These are phyloP conservation scores for Drosophila athabasca DNA, from an alignment of 1,140 invertebrate species.

Conservation along the genomic window DNA sequence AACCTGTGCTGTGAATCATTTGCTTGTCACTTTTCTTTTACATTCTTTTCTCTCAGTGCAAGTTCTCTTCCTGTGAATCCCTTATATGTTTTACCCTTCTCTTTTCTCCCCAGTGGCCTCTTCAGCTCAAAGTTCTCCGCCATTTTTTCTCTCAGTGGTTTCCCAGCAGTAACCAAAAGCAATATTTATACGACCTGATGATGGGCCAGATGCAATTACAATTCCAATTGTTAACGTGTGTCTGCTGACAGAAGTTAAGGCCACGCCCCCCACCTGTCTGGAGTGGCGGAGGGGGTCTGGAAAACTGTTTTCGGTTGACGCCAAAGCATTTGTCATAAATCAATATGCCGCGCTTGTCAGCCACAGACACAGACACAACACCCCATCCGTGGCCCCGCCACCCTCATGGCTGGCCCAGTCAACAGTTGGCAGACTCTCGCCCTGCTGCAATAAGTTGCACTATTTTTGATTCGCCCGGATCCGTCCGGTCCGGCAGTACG, in stretches of 20 bases:
- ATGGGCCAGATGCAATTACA: conserved; percentile 49
- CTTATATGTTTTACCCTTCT: no score
- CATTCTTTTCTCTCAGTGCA: conserved; percentile 27
- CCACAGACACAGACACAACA: neutral
- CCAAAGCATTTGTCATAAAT: conserved; percentile 51
- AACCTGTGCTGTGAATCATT: neutral
- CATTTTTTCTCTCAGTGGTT: no score
- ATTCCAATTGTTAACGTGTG: conserved; percentile 44
- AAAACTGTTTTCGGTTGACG: conserved; percentile 15
- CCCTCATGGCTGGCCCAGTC: neutral
- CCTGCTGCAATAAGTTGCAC: conserved; percentile 42
- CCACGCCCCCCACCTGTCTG: neutral
- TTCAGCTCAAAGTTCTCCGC: no score
- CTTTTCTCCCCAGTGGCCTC: no score
- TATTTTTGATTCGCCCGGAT: conserved; percentile 58
- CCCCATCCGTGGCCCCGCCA: neutral
- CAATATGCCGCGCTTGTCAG: conserved; percentile 31
- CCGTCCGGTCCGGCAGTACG: no score
- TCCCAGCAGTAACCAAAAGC: no score
- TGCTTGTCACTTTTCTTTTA: no score
- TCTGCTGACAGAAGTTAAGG: conserved; percentile 44
- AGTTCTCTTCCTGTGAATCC: neutral
- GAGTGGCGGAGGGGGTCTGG: conserved; percentile 5
- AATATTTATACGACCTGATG: conserved; percentile 18
- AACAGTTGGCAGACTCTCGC: conserved; percentile 8